Evolutionary conservation across 2,797 vertebrate species (phyloP).

Genomic region (Cirrhinus molitorella): DNA sequence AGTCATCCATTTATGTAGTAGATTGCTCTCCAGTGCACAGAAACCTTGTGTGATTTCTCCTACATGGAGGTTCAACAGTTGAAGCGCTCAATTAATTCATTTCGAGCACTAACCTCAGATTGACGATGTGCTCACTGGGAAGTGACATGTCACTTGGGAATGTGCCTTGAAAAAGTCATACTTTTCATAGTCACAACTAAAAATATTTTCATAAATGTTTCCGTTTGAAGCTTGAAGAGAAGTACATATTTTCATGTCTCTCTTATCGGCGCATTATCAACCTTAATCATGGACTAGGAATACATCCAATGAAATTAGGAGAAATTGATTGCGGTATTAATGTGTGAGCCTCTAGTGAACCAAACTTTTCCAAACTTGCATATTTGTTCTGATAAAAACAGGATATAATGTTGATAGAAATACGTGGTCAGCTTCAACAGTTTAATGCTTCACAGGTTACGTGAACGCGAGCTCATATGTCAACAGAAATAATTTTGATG

Average conservation of each 20-base stretch:
- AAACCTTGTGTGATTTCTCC: constrained; percentile 40
- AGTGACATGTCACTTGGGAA: too few relatives aligned
- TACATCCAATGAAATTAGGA: constrained; percentile 8
- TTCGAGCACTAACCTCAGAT: not conserved
- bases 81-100: constrained; percentile 1
- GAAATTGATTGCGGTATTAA: constrained; percentile 21
- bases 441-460: constrained; percentile 36
- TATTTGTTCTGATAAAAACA: constrained; percentile 28
- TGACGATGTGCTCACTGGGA: not conserved
- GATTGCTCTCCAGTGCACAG: constrained; percentile 53
- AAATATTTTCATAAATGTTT: constrained; percentile 1
- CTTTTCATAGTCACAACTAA: constrained; percentile 8
- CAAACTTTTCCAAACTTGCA: constrained; percentile 17
- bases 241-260: constrained; percentile 12
- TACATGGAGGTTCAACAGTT: constrained; percentile 7
- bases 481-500: constrained; percentile 28
- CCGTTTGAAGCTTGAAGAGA: not conserved
- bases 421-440: constrained; percentile 30
- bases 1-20: constrained; percentile 49
- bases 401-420: constrained; percentile 11
- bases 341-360: not conserved
- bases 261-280: not conserved
- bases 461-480: constrained; percentile 47
- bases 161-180: constrained; percentile 6
- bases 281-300: constrained; percentile 40